A percentile compares a stretch with the other conserved stretches of the same genome.
Conservation (phyloP, 2,113 vertebrate species). For the Anguilla japonica region DNA sequence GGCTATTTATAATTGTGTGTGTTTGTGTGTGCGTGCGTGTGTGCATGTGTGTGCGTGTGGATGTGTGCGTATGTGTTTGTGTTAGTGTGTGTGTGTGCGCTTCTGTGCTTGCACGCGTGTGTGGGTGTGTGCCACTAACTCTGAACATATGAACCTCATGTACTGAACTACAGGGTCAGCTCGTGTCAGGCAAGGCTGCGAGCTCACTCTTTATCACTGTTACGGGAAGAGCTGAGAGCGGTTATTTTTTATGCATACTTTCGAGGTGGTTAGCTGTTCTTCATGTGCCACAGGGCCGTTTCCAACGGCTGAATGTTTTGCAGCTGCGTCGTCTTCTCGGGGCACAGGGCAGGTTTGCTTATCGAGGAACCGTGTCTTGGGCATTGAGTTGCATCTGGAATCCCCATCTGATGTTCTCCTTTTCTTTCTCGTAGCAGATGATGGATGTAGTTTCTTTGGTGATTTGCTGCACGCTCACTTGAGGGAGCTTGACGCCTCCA, state of each 20-base stretch:
- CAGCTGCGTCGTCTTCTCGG: not conserved
- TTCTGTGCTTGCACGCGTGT: not conserved
- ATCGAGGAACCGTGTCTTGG: not conserved
- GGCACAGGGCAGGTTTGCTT: not conserved
- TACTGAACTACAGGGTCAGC: not conserved
- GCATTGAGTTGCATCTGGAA: not conserved
- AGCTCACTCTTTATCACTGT: not conserved
- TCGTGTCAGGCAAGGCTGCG: not conserved
- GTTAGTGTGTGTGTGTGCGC: not conserved
- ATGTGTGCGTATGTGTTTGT: constrained; percentile 7
- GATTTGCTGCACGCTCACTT: not conserved
- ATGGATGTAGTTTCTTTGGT: not conserved
- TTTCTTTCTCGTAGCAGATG: not conserved
- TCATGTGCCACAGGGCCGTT: not conserved
- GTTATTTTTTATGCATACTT: not conserved
- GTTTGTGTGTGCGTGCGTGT: constrained; percentile 4
- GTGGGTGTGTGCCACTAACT: not conserved
- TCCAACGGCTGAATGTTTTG: not conserved
- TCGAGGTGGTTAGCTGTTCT: not conserved
- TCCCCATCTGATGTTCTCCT: not conserved
- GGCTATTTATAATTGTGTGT: not conserved
- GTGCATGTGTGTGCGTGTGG: not conserved
- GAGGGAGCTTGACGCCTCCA: not conserved
- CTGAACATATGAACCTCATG: not conserved
- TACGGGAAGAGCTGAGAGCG: not conserved